These are phyloP conservation scores for Isaurus tuberculatus DNA, from an alignment of 92 coral and sea anemone genomes.

Conservation along the genomic window DNA sequence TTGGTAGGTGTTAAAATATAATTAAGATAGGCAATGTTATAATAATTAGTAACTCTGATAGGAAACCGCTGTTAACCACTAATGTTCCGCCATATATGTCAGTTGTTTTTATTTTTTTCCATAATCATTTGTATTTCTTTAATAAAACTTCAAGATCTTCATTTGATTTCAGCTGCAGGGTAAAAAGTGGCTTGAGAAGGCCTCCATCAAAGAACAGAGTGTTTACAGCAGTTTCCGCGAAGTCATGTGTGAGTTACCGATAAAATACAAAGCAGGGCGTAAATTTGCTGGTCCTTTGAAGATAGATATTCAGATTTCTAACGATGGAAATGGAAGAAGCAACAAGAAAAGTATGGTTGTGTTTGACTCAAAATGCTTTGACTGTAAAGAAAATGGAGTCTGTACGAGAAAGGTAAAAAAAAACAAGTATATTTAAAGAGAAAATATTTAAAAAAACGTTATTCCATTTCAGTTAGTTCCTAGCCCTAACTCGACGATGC, in stretches of 20 bases:
- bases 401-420: neutral
- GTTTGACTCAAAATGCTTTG: too few species aligned
- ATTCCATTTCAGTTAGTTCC: too few species aligned
- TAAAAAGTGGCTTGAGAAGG: neutral
- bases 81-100: too few species aligned
- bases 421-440: too few species aligned
- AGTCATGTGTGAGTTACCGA: constrained; percentile 5
- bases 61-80: too few species aligned
- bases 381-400: neutral
- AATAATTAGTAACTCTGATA: too few species aligned
- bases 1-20: constrained; percentile 25
- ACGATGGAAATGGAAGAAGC: constrained; percentile 25
- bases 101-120: too few species aligned
- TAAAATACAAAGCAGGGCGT: neutral
- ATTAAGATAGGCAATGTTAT: too few species aligned
- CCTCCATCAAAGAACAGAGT: neutral
- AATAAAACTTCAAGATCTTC: neutral
- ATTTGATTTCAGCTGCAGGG: neutral
- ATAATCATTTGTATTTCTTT: too few species aligned
- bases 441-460: too few species aligned
- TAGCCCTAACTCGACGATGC: too few species aligned
- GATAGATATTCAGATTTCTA: constrained; percentile 19
- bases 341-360: constrained; percentile 16
- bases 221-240: constrained; percentile 31
- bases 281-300: constrained; percentile 30